phyloP scores from a whole-genome alignment of 1,140 invertebrate species.

The Protaetia brevitarsis region DNA sequence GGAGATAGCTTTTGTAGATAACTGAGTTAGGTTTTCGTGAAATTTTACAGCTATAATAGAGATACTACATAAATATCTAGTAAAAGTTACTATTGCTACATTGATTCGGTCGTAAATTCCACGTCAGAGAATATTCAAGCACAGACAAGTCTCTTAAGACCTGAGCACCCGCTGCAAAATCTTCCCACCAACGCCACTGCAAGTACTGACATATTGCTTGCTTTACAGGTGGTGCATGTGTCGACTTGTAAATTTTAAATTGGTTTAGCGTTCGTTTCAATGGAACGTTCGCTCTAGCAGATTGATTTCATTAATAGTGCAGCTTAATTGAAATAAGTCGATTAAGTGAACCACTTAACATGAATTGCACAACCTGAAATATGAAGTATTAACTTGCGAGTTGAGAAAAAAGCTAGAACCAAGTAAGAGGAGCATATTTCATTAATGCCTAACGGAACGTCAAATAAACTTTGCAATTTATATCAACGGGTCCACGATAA shows the following conservation, averaged over 20 bases:
- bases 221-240: neutral
- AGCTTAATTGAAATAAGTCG: conserved; percentile 7
- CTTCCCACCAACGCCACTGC: neutral
- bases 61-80: neutral
- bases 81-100: neutral
- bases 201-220: neutral
- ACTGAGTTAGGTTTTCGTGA: neutral
- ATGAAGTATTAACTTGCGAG: neutral
- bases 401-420: too few species aligned
- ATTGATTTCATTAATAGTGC: neutral
- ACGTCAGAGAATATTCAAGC: neutral
- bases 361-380: neutral
- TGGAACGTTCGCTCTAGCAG: neutral
- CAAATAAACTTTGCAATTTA: too few species aligned
- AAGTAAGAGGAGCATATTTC: too few species aligned
- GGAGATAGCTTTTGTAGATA: neutral
- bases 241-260: neutral
- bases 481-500: too few species aligned
- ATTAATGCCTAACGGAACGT: too few species aligned
- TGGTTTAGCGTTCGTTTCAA: neutral
- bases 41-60: neutral
- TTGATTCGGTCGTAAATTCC: neutral
- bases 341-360: conserved; percentile 7
- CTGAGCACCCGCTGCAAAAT: neutral
- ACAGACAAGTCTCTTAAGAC: neutral